Percentiles rank a stretch among this genome's conserved stretches.
Evolutionary conservation across 2,888 invertebrate genomes (phyloP).

Genomic region (Himalopsyche tibetana): DNA sequence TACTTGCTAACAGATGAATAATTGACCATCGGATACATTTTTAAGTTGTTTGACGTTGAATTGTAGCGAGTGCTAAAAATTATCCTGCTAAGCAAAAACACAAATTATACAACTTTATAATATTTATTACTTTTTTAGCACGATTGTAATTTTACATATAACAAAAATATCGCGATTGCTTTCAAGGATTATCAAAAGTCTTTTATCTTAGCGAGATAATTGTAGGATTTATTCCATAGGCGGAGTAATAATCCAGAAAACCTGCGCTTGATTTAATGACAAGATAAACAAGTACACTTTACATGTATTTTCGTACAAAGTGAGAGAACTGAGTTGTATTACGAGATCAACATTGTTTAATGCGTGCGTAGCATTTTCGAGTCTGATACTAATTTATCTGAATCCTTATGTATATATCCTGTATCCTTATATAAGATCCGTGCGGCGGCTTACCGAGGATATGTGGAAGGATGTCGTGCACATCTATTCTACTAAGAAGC

Average conservation of each 20-base stretch:
- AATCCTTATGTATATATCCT: conserved; percentile 27
- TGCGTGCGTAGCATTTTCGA: conserved; percentile 50
- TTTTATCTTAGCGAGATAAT: not conserved
- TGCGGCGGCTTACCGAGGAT: conserved; percentile 41
- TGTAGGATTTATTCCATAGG: not conserved
- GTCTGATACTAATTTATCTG: conserved; percentile 51
- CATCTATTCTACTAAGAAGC: conserved; percentile 45
- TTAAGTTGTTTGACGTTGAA: no score
- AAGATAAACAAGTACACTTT: conserved; percentile 56
- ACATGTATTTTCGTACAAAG: conserved; percentile 54
- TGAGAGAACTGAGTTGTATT: conserved; percentile 17
- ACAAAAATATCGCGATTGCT: not conserved
- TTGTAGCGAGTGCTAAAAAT: no score
- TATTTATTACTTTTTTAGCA: no score
- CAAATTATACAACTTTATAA: no score
- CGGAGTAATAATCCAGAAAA: conserved; percentile 24
- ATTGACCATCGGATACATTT: no score
- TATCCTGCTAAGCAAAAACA: no score
- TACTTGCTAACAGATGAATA: no score
- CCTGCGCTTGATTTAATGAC: conserved; percentile 52
- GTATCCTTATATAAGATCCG: conserved; percentile 39
- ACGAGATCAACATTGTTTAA: conserved; percentile 44
- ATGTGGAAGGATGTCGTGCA: conserved; percentile 43
- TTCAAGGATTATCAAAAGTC: not conserved
- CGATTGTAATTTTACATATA: not conserved